Percentiles rank a stretch among this genome's conserved stretches.
phyloP scores from a whole-genome alignment of 2,888 invertebrate genomes.

The Sphecodes monilicornis region DNA sequence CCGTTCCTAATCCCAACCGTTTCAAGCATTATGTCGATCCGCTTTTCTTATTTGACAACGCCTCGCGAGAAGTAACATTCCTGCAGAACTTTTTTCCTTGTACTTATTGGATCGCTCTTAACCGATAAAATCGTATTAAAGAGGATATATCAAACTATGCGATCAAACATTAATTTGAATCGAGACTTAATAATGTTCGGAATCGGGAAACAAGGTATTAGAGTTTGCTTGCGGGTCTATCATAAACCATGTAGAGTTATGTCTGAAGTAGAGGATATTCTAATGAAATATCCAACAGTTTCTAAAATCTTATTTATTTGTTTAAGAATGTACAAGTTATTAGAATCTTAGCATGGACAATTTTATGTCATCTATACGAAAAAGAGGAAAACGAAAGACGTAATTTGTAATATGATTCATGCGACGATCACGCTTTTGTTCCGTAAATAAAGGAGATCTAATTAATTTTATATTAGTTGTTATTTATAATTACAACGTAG shows the following conservation, averaged over 20 bases:
- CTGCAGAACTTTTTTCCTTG: background rate
- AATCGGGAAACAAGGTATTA: background rate
- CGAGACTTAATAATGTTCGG: background rate
- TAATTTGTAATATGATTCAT: too few species aligned
- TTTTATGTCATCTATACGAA: too few species aligned
- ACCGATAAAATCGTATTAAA: background rate
- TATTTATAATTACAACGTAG: too few species aligned
- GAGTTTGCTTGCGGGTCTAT: background rate
- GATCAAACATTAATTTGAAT: background rate
- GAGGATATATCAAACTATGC: background rate
- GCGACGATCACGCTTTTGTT: too few species aligned
- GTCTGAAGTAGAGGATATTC: background rate
- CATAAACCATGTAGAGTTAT: background rate
- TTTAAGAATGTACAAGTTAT: background rate
- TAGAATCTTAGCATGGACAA: too few species aligned
- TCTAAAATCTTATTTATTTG: background rate
- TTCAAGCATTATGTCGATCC: conserved; percentile 21
- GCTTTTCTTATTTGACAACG: conserved; percentile 19
- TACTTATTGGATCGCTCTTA: background rate
- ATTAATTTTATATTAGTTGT: too few species aligned
- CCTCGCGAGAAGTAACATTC: background rate
- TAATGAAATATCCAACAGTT: background rate
- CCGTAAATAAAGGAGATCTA: too few species aligned
- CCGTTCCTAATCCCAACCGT: conserved; percentile 43
- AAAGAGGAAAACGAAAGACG: too few species aligned